Evolutionary conservation across 2,888 invertebrate species (phyloP), one percentile per base, ranked within the genome.

Genomic region (Aproaerema taeniolella): DNA sequence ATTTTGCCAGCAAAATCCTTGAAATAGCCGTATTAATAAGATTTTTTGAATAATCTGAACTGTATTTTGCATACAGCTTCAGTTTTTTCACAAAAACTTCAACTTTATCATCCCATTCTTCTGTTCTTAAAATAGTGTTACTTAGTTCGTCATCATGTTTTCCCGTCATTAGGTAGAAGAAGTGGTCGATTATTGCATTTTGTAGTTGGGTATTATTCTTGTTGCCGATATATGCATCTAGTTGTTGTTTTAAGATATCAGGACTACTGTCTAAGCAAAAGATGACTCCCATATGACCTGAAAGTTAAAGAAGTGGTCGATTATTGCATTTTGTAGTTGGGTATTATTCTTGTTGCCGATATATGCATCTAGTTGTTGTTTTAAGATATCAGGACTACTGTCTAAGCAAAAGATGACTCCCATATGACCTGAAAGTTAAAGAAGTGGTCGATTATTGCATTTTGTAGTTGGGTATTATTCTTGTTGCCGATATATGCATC

Each of bases 211-310:
- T 37, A 10, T 61, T 53, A 2, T 55, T 50, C 28, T 60, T 26
- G 6, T 56, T 45, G 1, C 69, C 68, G 17, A 69, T 41, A 41
- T 64, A 50, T 2, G 61, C 50, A n/a, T 63, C 49, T 2, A 74
- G 39, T 38, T 67, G 70, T 13, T 41, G 44, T 31, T 46, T 53
- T 37, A 71, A 43, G 32, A 55, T 59, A 43, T 68, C 71, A 11
- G 75, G 72, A 45, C 75, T 74, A 45, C 71, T 67, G 37, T 72
- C 71, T 43, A 73, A 52, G 43, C 73, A 73, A 35, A 55, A 67
- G 0, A 74, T 58, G n/a, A 58, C 46, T 26, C 74, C 74, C 26
- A 52, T 41, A 24, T 58, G 52, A 43, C 74, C 73, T 75, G 60
- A 4, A 60, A 63, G 49, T 14, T n/a, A n/a, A n/a, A n/a, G n/a